A percentile compares a stretch with the other conserved stretches of the same genome.
Evolutionary conservation across 2,113 vertebrate genomes (phyloP).

Genomic region (Amblyornis subalaris): DNA sequence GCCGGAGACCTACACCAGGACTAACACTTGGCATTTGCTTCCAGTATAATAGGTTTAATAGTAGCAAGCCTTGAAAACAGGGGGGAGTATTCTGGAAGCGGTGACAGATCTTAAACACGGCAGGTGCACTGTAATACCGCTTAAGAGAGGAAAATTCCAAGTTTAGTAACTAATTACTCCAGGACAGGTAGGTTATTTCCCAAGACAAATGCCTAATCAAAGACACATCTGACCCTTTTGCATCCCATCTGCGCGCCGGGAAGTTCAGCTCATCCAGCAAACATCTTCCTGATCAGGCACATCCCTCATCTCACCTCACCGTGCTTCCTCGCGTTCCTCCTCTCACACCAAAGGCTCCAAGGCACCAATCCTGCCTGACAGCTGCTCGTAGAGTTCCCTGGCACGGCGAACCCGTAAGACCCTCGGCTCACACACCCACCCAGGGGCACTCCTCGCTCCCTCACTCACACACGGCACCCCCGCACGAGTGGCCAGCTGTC

Average conservation of each 20-base stretch:
- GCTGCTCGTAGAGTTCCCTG: background rate
- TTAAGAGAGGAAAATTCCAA: background rate
- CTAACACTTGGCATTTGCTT: background rate
- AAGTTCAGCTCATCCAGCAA: conserved; percentile 8
- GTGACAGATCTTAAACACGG: background rate
- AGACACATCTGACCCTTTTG: background rate
- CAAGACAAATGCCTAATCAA: background rate
- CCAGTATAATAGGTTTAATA: background rate
- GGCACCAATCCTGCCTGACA: background rate
- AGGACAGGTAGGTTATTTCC: background rate
- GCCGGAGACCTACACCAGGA: background rate
- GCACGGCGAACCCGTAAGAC: background rate
- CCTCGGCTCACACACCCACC: background rate
- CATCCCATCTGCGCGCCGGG: background rate
- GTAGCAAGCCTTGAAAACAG: background rate
- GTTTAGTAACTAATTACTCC: background rate
- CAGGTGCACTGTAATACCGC: conserved; percentile 51
- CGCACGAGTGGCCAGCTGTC: background rate
- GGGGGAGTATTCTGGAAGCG: background rate
- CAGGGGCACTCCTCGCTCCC: background rate
- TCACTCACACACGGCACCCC: too few species aligned
- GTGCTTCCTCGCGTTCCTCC: background rate
- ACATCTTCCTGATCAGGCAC: background rate
- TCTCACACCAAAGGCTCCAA: background rate
- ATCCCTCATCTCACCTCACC: background rate